Evolutionary conservation across 2,797 vertebrate species (phyloP), one percentile per base, ranked within the genome.

Genomic region (Cryptoprocta ferox): DNA sequence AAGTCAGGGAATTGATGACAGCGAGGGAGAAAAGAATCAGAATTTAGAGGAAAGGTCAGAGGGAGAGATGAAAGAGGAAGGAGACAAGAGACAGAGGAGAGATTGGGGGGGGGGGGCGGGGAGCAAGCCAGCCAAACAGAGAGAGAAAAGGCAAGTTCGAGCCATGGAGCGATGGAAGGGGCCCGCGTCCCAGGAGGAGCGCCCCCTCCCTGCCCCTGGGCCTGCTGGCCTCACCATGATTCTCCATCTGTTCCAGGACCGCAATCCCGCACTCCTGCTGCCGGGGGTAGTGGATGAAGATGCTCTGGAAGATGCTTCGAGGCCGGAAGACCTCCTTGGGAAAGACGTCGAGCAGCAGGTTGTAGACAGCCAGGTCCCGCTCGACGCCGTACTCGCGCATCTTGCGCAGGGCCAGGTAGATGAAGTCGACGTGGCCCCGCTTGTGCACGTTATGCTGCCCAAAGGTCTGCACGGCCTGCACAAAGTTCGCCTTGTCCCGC

Each of bases 291-390:
- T 99, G 99, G 97, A 99, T 98, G 92, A 99, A 99, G 98, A 99
- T 99, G 18, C 98, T 97, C 98, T 99, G 99, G 96, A 99, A 98
- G 48, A 98, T 97, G 98, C 99, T 99, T 7, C 96, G 98, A 10
- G 99, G 99, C n/a, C 99, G 98, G 42, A 99, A 99, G 65, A 99
- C 98, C 95, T 99, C 99, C 97, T 99, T 99, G 73, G 99, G 99
- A 93, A 99, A 99, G 71, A 99, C 97, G 1, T 99, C 99, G 75
- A 99, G 98, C 86, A 99, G 98, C 96, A 98, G 98, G 99, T 99
- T 99, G 98, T 99, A 99, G 86, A 99, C 97, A 0, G 95, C 16
- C 11, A 99, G 87, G 97, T 99, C 99, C 16, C 97, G 96, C 98
- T 99, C 99, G 32, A 99, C 99, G 0, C 99, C 99, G 0, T 99